A percentile compares a stretch with the other conserved stretches of the same genome.
Evolutionary conservation across 2,113 vertebrate genomes (phyloP).

Genomic region (Erythrocercus mccallii): DNA sequence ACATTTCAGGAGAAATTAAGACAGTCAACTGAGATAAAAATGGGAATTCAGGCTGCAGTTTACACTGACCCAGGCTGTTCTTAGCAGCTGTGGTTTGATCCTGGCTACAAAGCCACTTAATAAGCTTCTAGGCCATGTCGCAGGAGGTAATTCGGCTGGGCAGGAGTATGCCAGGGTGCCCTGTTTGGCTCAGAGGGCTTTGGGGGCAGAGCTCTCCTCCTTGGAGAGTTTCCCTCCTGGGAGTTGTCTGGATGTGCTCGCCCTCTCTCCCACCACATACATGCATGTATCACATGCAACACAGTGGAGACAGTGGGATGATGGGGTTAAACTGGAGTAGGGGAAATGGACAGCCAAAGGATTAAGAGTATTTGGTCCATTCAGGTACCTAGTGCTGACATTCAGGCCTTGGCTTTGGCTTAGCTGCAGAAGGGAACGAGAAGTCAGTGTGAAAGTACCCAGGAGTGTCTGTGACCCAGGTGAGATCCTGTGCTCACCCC

Average conservation of each 20-base stretch:
- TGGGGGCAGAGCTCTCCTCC: not conserved
- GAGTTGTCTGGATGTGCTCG: not conserved
- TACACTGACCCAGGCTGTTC: not conserved
- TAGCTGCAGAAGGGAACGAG: not conserved
- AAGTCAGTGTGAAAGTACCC: not conserved
- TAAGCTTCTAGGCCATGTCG: not conserved
- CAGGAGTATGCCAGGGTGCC: not conserved
- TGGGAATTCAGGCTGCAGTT: not conserved
- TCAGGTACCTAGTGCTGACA: not conserved
- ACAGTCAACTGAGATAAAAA: not conserved
- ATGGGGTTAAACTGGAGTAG: not conserved
- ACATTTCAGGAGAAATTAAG: not conserved
- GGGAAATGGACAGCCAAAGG: accelerated
- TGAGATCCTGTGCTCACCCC: not conserved
- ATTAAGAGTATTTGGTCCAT: accelerated
- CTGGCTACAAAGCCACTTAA: conserved; percentile 27
- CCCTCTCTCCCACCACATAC: not conserved
- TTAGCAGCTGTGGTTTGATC: conserved; percentile 13
- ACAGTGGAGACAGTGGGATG: accelerated
- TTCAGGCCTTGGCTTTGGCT: not conserved
- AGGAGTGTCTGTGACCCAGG: not conserved
- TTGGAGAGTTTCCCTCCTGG: not conserved
- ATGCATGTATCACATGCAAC: accelerated
- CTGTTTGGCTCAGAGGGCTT: not conserved
- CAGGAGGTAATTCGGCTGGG: not conserved